Base-by-base conservation (phyloP, 2,888 invertebrate genomes). In the Pegoplata infirma region DNA sequence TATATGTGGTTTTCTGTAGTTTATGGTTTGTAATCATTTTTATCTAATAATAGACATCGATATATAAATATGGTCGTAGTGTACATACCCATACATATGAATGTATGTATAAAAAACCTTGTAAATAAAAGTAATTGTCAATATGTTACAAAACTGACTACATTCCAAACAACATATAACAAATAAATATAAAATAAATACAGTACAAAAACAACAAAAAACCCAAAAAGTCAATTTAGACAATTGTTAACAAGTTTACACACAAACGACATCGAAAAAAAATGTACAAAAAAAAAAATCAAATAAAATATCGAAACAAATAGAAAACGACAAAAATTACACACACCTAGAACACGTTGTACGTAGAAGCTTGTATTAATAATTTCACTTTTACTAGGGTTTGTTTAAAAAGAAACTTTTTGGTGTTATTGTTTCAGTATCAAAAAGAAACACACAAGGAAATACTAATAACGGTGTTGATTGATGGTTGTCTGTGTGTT, bases 231-330 rank as follows among this genome's bases (percentile, higher is more conserved):
- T 51, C 64, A 49, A 64, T 64, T 64, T 64, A 32, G 64, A 51
- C 64, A 64, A 64, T 51, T 64, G 64, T 53, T 64, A 64, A 64
- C 64, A 64, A 64, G 51, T 40, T 36, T 32, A 21, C 64, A 64
- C 10, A 21, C 51, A 51, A n/a, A 2, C 36, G 3, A 8, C n/a
- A 40, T n/a, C n/a, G n/a, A n/a, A 2, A 40, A 40, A 40, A 40
- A 12, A 40, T n/a, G n/a, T n/a, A 3, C n/a, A n/a, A 5, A 40
- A n/a, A 5, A 40, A n/a, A 40, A 40, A 40, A 40, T n/a, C n/a
- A 40, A 40, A 40, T 40, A n/a, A 40, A 40, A n/a, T 40, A 5
- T 40, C n/a, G n/a, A n/a, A n/a, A 40, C 36, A 32, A 10, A 40
- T 12, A 40, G 5, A 40, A 5, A 40, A n/a, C 36, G n/a, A 40